Conservation (phyloP, 2,113 vertebrate genomes). For the Chitala chitala region DNA sequence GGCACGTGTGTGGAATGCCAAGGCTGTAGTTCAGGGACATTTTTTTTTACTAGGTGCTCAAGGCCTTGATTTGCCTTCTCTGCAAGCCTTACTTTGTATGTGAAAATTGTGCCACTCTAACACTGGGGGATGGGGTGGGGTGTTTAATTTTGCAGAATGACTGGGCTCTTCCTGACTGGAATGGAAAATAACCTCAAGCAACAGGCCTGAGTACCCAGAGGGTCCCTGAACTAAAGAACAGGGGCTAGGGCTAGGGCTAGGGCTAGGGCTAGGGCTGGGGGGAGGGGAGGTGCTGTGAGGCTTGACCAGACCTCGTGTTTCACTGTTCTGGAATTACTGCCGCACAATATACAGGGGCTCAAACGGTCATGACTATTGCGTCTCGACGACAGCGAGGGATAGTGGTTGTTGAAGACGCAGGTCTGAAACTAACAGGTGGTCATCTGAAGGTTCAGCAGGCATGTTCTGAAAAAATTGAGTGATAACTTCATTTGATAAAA, state of each 20-base stretch:
- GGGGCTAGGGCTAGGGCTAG: neutral
- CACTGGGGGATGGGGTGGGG: neutral
- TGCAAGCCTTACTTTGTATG: constrained; percentile 8
- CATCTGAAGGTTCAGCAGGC: no score
- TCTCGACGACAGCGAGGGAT: no score
- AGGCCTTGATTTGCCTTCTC: neutral
- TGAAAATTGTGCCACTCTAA: neutral
- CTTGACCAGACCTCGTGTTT: no score
- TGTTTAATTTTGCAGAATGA: constrained; percentile 24
- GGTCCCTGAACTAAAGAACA: neutral
- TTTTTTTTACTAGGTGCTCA: neutral
- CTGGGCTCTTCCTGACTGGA: constrained; percentile 16
- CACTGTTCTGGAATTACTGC: no score
- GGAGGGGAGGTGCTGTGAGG: no score
- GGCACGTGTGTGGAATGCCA: neutral
- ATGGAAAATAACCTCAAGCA: constrained; percentile 23
- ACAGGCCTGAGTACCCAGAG: neutral
- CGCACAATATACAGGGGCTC: no score
- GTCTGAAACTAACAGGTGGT: no score
- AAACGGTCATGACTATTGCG: no score
- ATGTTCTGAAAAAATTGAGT: no score
- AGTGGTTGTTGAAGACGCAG: no score
- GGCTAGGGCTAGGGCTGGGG: neutral
- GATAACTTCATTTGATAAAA: no score
- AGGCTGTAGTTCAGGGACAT: constrained; percentile 3